Conservation (phyloP, 2,888 invertebrate species). For the Drosophila paramelanica region DNA sequence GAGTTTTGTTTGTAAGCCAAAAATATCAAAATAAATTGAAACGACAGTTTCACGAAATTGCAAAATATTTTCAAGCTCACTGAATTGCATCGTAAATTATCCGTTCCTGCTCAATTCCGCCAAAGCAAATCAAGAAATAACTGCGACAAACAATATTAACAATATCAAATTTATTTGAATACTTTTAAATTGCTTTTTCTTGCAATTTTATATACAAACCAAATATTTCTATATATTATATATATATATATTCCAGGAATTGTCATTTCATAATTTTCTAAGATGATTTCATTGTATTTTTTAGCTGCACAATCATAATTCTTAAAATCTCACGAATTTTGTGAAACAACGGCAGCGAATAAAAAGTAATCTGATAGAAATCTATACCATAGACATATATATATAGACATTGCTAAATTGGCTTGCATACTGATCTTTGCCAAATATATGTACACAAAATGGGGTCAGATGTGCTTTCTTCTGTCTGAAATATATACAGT, state of each 20-base stretch:
- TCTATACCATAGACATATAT: too few relatives aligned
- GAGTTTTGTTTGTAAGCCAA: constrained; percentile 55
- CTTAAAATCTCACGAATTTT: too few relatives aligned
- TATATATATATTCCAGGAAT: neutral
- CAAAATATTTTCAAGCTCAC: constrained; percentile 70
- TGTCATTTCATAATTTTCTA: neutral
- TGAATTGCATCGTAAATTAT: constrained; percentile 66
- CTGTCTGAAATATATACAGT: too few relatives aligned
- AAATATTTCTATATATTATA: too few relatives aligned
- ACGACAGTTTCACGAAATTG: constrained; percentile 61
- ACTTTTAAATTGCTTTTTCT: neutral
- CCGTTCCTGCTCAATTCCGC: constrained; percentile 43
- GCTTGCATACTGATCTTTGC: too few relatives aligned
- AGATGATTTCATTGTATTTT: neutral
- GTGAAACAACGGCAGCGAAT: too few relatives aligned
- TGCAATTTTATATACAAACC: neutral
- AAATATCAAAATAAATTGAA: constrained; percentile 63
- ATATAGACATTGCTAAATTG: too few relatives aligned
- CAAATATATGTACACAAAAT: too few relatives aligned
- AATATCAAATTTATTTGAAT: constrained; percentile 13
- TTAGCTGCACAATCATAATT: too few relatives aligned
- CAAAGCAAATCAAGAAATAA: constrained; percentile 40
- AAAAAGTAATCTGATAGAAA: too few relatives aligned
- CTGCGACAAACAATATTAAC: constrained; percentile 18
- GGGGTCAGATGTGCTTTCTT: too few relatives aligned